Evolutionary conservation across 2,113 vertebrate genomes (phyloP), one percentile per base, ranked within the genome.

Genomic region (Gallinago jamesoni): DNA sequence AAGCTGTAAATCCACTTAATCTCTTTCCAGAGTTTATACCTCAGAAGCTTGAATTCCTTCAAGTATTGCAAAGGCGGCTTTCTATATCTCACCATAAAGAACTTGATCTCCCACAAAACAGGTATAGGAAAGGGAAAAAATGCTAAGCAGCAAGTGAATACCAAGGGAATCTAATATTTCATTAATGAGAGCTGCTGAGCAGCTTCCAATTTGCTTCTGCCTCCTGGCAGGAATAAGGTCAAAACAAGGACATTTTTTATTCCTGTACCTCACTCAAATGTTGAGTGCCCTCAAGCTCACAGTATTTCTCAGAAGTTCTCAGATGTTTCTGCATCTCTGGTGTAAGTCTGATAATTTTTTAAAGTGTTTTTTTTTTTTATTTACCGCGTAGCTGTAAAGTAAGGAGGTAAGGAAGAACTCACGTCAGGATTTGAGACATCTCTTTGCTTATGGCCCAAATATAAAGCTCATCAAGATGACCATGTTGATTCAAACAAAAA

Each of bases 1-100:
- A 95, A 96, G 5, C 70, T 81, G 9, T 90, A 94, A 97, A 2
- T 60, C 73, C 10, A 66, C n/a, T 80, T 95, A 95, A 97, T 93
- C 10, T 3, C 33, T 89, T 70, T 62, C 55, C 39, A 77, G 47
- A 87, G 12, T 85, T 92, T 55, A 57, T 96, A 87, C 23, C 30
- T 87, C 55, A 92, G 64, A 77, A 85, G 39, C 33, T 25, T 78
- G 33, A 95, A 94, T 94, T 77, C 30, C 86, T 94, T 83, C 59
- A 77, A 57, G 27, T 75, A 67, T 77, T 91, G 66, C 25, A 45
- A 39, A 3, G 14, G 25, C n/a, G 0, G 0, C 64, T 88, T 94
- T 87, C 55, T 93, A 73, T 92, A 80, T 68, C 69, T 86, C 43
- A 75, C 35, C 45, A 59, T 92, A 91, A 86, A 70, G 60, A 75